A percentile compares a stretch with the other conserved stretches of the same genome.
Evolutionary conservation across 2,113 vertebrate species (phyloP).

Genomic region (Dermatemys mawii): DNA sequence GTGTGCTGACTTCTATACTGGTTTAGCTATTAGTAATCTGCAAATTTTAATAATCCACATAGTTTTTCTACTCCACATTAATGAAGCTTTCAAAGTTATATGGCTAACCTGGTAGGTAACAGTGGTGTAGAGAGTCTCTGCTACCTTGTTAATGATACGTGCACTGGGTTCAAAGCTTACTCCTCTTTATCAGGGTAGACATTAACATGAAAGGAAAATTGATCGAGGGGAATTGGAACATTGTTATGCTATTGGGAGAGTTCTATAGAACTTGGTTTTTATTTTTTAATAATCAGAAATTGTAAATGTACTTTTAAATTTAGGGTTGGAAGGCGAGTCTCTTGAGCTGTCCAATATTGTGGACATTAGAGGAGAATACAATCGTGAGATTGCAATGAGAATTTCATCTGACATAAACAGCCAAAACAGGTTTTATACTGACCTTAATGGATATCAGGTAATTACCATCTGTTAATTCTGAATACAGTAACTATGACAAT

Average conservation of each 20-base stretch:
- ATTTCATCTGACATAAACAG: slow-evolving; percentile 86
- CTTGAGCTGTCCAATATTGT: slow-evolving; percentile 91
- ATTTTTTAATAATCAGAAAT: slow-evolving; percentile 42
- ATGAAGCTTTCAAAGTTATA: background rate
- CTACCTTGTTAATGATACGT: background rate
- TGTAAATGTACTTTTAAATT: slow-evolving; percentile 37
- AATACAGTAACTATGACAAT: background rate
- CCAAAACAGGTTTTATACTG: slow-evolving; percentile 87
- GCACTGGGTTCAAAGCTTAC: background rate
- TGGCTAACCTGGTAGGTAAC: background rate
- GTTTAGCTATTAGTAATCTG: background rate
- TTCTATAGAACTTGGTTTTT: slow-evolving; percentile 1
- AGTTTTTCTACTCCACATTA: background rate
- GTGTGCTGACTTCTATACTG: accelerated
- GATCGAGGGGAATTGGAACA: background rate
- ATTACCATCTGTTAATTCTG: slow-evolving; percentile 7
- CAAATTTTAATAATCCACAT: background rate
- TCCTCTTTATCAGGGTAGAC: background rate
- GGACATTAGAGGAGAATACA: slow-evolving; percentile 90
- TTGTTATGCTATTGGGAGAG: background rate
- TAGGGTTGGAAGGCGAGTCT: slow-evolving; percentile 87
- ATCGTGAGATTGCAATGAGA: slow-evolving; percentile 92
- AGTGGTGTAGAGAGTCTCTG: background rate
- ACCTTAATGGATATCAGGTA: slow-evolving; percentile 97
- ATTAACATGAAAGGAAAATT: background rate